These are phyloP conservation scores for Shargacucullia verbasci DNA, from an alignment of 2,888 invertebrate genomes.

Conservation along the genomic window DNA sequence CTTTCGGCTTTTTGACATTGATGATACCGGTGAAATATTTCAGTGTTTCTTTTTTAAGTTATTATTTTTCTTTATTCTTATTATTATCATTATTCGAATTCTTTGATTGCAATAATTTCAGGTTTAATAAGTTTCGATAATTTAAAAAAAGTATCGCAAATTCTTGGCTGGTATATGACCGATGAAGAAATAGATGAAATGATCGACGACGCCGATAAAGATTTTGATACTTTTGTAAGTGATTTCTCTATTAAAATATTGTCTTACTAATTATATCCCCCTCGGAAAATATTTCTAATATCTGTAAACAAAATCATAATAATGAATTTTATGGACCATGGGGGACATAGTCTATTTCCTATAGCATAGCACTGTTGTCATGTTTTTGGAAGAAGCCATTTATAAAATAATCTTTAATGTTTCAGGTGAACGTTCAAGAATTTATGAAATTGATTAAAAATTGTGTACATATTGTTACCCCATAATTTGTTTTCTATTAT, in stretches of 20 bases:
- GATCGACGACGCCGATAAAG: slow-evolving; percentile 85
- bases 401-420: slow-evolving; percentile 22
- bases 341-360: no score
- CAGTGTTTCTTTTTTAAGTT: no score
- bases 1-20: slow-evolving; percentile 81
- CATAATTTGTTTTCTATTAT: slow-evolving; percentile 52
- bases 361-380: no score
- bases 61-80: no score
- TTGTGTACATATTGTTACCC: slow-evolving; percentile 78
- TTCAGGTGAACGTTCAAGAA: slow-evolving; percentile 79
- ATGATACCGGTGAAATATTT: slow-evolving; percentile 83
- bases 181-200: slow-evolving; percentile 87
- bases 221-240: slow-evolving; percentile 79
- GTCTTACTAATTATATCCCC: no score
- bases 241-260: no score
- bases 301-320: no score
- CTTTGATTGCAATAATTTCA: slow-evolving; percentile 43
- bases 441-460: slow-evolving; percentile 85
- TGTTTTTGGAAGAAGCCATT: neutral
- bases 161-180: slow-evolving; percentile 73
- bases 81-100: no score
- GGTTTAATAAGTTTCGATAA: slow-evolving; percentile 81
- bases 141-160: slow-evolving; percentile 74
- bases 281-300: no score
- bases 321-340: no score